Evolutionary conservation across 2,797 vertebrate species (phyloP).

Genomic region (Eospalax fontanierii): DNA sequence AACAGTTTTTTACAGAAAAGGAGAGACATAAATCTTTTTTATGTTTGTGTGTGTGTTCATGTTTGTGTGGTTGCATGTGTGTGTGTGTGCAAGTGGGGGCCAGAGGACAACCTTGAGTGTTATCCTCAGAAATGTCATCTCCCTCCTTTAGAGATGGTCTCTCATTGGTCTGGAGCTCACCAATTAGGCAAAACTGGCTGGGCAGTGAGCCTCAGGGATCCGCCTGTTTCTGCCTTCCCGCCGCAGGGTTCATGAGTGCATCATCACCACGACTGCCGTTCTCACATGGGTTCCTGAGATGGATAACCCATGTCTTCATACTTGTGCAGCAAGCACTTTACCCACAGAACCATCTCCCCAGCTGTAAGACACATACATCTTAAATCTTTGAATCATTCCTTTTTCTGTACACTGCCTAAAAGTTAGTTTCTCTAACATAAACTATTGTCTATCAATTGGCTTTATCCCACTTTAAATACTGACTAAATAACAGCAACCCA

Average conservation of each 20-base stretch:
- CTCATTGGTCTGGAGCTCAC: neutral
- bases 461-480: neutral
- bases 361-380: neutral
- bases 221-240: neutral
- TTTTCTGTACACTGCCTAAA: neutral
- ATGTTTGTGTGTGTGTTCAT: neutral
- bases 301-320: neutral
- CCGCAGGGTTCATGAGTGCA: too few relatives aligned
- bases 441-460: neutral
- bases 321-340: neutral
- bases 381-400: neutral
- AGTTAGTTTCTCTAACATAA: neutral
- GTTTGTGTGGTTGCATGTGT: neutral
- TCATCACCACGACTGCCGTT: too few relatives aligned
- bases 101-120: neutral
- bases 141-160: neutral
- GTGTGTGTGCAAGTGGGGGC: neutral
- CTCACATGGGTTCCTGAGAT: neutral
- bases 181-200: neutral
- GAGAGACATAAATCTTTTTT: neutral
- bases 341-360: neutral
- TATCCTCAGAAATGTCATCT: neutral
- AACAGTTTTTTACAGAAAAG: neutral
- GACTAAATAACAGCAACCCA: neutral
- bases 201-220: neutral